A percentile compares a stretch with the other conserved stretches of the same genome.
phyloP scores from a whole-genome alignment of 2,113 vertebrate species.

The Diadophis punctatus region DNA sequence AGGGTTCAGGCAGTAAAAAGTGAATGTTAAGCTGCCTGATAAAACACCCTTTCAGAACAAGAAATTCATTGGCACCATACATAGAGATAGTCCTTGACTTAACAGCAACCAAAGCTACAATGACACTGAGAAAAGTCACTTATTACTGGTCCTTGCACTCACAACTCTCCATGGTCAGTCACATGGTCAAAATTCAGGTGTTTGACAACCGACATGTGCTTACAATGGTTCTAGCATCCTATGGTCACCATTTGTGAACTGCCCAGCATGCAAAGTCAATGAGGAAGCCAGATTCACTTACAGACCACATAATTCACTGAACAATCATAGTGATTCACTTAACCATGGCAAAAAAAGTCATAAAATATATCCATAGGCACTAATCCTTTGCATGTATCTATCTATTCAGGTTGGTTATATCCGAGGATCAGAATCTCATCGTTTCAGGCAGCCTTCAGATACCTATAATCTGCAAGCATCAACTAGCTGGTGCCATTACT shows the following conservation, averaged over 20 bases:
- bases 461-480: background rate
- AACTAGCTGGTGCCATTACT: background rate
- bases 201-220: background rate
- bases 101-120: background rate
- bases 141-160: background rate
- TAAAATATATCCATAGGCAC: no score
- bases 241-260: background rate
- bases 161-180: background rate
- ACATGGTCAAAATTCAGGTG: background rate
- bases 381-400: background rate
- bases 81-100: background rate
- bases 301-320: background rate
- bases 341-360: background rate
- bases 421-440: background rate
- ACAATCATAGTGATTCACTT: background rate
- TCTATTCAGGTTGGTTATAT: background rate
- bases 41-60: background rate
- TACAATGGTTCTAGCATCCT: background rate
- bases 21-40: background rate
- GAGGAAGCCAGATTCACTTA: background rate
- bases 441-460: background rate
- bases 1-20: background rate
- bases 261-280: background rate
- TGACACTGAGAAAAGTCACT: background rate
- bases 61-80: no score